These are phyloP conservation scores for Eospalax fontanierii DNA, from an alignment of 2,797 vertebrate genomes.

Conservation along the genomic window DNA sequence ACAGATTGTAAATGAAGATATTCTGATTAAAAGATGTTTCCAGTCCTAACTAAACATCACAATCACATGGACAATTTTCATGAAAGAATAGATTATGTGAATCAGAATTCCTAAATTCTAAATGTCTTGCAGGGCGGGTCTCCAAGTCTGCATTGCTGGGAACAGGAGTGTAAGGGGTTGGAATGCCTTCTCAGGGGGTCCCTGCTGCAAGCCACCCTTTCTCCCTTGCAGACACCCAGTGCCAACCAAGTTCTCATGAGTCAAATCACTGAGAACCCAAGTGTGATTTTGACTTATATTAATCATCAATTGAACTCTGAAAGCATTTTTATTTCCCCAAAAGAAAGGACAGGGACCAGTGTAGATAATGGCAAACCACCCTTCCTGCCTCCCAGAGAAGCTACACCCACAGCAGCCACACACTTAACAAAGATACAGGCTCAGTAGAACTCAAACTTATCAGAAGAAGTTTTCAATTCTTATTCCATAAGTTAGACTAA, in stretches of 20 bases:
- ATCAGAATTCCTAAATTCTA: not conserved
- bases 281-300: not conserved
- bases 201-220: not conserved
- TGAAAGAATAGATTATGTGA: not conserved
- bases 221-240: not conserved
- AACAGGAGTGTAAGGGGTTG: no score
- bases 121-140: not conserved
- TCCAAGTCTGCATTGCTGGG: not conserved
- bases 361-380: not conserved
- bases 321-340: not conserved
- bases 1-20: not conserved
- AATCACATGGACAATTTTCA: not conserved
- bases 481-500: not conserved
- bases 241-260: not conserved
- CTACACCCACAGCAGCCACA: not conserved
- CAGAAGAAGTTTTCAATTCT: not conserved
- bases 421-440: not conserved
- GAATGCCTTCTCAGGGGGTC: not conserved
- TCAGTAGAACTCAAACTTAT: not conserved
- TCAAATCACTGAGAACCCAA: not conserved
- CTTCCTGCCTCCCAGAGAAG: no score
- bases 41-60: not conserved
- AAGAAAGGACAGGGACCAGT: not conserved
- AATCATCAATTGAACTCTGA: not conserved
- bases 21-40: not conserved